Evolutionary conservation across 2,113 vertebrate genomes (phyloP).

Genomic region (mouse (Mus musculus)): GRCm39 chr4:96360001-96360500

Average conservation of each 20-base stretch:
- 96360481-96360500: background rate
- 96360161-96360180: background rate
- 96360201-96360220: background rate
- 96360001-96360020: background rate
- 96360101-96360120: background rate
- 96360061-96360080: background rate
- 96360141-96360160: background rate
- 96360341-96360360: background rate
- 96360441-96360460: background rate
- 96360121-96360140: too few relatives aligned
- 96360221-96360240: background rate
- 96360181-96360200: background rate
- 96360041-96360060: background rate
- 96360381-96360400: background rate
- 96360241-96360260: background rate
- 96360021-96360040: background rate
- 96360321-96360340: background rate
- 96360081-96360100: background rate
- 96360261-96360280: background rate
- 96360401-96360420: background rate
- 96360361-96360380: background rate
- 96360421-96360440: background rate
- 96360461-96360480: background rate
- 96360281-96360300: background rate
- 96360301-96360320: background rate